These are phyloP conservation scores for Mesodorylaimus sp. DNA, from an alignment of 2,888 invertebrate genomes.

Conservation along the genomic window DNA sequence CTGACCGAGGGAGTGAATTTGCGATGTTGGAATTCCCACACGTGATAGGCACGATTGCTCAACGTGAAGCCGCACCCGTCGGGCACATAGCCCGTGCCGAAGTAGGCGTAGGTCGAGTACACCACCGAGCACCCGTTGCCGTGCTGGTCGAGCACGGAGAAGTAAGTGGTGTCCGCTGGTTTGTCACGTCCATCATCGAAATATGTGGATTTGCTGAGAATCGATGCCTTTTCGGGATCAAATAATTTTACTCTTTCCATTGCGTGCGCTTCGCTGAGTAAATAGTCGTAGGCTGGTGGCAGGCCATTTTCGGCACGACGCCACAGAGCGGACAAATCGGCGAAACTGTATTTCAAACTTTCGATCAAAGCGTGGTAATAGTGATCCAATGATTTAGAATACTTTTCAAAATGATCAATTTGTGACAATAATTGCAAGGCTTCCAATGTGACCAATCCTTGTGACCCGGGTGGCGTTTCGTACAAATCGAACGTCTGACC, in stretches of 20 bases:
- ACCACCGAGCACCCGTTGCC: constrained; percentile 7
- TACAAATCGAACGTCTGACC: background rate
- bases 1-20: background rate
- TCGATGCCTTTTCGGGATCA: too few relatives aligned
- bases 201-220: background rate
- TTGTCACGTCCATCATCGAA: background rate
- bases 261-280: background rate
- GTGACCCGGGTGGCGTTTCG: constrained; percentile 2
- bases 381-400: too few relatives aligned
- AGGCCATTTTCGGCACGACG: background rate
- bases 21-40: constrained; percentile 2
- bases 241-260: background rate
- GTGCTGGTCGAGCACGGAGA: constrained; percentile 2
- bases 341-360: background rate
- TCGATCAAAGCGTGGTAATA: background rate
- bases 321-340: background rate
- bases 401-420: background rate
- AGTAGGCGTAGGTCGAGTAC: constrained; percentile 5
- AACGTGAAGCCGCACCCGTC: constrained; percentile 9
- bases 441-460: constrained; percentile 8
- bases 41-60: constrained; percentile 6
- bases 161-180: constrained; percentile 8
- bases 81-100: constrained; percentile 7
- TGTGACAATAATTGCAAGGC: constrained; percentile 1
- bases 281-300: background rate